Base-by-base conservation (phyloP, 2,888 invertebrate species). In the Listrodromus nycthemerus region DNA sequence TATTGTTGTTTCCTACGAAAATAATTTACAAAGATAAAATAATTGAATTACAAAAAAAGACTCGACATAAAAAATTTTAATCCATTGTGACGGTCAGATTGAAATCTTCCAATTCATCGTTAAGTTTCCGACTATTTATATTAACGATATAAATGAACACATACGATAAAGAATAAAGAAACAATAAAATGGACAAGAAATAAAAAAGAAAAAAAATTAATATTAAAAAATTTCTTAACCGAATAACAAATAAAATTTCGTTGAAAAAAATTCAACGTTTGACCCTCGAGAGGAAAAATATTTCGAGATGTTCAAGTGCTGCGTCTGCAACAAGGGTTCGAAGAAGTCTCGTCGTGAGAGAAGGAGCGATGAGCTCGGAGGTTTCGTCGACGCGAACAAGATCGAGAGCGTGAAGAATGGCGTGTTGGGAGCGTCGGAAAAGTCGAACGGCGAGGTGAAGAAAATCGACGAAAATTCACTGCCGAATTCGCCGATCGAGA, bases 291-390 rank as follows among this genome's bases (percentile, higher is more conserved):
- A 69, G 19, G 13, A 21, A 10, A 55, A n/a, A 21, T 33, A 67
- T 69, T 30, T 2, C 50, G 33, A 86, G 76, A 93, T 93, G 93
- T 93, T 93, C 87, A 92, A 92, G 89, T 93, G 93, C 81, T 93
- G 93, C 83, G 89, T 91, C 33, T 91, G 92, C 84, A 91, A 91
- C 63, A 89, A 91, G 50, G 89, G 86, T 65, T 81, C 89, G 79
- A 90, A 91, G 74, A 92, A 87, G 74, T 84, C 88, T 69, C 86
- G 86, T 30, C 80, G 85, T 19, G 86, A 86, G 75, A 90, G 83
- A 66, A 84, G 87, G 33, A 84, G 76, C 1, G 85, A 86, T 7
- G 87, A 87, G 0, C 71, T 74, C 37, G 80, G 76, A n/a, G 27
- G 65, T 37, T 33, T 66, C 7, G 37, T 37, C 16, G 73, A 80